These are phyloP conservation scores for Motacilla alba DNA, from an alignment of 2,113 vertebrate genomes.

Conservation along the genomic window DNA sequence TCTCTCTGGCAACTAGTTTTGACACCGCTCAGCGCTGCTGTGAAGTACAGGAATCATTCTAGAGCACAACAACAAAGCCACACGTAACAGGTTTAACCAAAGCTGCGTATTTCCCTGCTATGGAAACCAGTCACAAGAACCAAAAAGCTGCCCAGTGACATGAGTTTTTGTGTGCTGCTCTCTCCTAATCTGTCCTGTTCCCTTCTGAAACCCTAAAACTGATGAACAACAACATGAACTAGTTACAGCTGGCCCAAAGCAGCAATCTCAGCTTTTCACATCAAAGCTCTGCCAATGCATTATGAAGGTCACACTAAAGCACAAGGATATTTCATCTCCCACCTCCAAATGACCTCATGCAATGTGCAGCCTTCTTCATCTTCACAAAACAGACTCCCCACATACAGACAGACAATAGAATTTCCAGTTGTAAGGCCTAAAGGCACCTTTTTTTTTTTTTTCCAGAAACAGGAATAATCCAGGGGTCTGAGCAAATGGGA, in stretches of 20 bases:
- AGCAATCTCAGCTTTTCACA: constrained; percentile 3
- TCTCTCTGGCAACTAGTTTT: neutral
- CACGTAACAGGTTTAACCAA: constrained; percentile 31
- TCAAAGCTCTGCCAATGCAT: neutral
- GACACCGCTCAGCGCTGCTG: neutral
- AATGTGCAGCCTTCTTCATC: neutral
- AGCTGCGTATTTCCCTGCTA: constrained; percentile 17
- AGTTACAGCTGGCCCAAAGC: neutral
- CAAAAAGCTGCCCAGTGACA: constrained; percentile 2
- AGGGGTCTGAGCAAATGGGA: neutral
- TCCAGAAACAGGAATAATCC: neutral
- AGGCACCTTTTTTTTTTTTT: accelerated
- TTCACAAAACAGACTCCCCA: neutral
- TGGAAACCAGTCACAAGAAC: constrained; percentile 49
- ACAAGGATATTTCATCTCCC: neutral
- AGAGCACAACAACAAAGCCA: constrained; percentile 8
- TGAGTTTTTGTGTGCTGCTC: neutral
- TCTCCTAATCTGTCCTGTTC: constrained; percentile 28
- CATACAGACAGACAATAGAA: neutral
- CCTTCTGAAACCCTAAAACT: constrained; percentile 17
- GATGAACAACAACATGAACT: neutral
- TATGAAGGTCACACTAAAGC: neutral
- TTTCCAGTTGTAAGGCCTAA: neutral
- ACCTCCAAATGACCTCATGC: neutral
- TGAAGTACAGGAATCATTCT: neutral